Percentiles rank a stretch among this genome's conserved stretches.
These are phyloP conservation scores for Hanleya hanleyi DNA, from an alignment of 2,888 invertebrate species.

Conservation along the genomic window DNA sequence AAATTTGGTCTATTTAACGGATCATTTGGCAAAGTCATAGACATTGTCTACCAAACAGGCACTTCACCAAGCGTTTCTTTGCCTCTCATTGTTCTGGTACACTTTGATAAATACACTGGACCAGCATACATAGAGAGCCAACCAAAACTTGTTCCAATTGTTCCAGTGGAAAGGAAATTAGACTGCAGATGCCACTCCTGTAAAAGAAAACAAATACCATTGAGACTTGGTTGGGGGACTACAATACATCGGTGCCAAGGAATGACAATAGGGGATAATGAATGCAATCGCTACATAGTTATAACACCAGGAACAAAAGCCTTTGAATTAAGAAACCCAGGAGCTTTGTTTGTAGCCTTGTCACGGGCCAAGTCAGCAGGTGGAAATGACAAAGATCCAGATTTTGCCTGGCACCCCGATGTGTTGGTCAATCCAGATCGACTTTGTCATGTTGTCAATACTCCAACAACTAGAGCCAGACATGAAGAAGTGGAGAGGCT, in stretches of 20 bases:
- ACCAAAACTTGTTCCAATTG: conserved; percentile 40
- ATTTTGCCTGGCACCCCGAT: conserved; percentile 41
- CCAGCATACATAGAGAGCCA: conserved; percentile 34
- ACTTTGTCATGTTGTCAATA: conserved; percentile 30
- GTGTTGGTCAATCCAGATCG: conserved; percentile 35
- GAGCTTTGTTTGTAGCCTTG: conserved; percentile 44
- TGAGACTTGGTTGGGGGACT: conserved; percentile 40
- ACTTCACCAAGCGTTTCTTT: conserved; percentile 20
- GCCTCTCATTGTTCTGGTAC: conserved; percentile 42
- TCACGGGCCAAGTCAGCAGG: conserved; percentile 41
- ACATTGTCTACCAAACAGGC: conserved; percentile 35
- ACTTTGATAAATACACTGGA: conserved; percentile 39
- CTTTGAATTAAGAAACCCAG: conserved; percentile 37
- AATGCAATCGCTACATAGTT: conserved; percentile 36
- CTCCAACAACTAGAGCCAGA: neutral
- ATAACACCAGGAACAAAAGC: conserved; percentile 36
- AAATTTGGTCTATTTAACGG: conserved; percentile 41
- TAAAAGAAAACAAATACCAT: conserved; percentile 35
- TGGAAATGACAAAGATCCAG: conserved; percentile 13
- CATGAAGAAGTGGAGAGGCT: neutral
- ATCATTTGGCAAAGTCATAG: conserved; percentile 29
- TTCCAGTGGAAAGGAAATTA: conserved; percentile 36
- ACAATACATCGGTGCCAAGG: conserved; percentile 46
- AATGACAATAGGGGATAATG: conserved; percentile 43
- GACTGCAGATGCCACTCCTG: conserved; percentile 37